These are phyloP conservation scores for Tenualosa ilisha DNA, from an alignment of 2,797 vertebrate genomes.

Conservation along the genomic window DNA sequence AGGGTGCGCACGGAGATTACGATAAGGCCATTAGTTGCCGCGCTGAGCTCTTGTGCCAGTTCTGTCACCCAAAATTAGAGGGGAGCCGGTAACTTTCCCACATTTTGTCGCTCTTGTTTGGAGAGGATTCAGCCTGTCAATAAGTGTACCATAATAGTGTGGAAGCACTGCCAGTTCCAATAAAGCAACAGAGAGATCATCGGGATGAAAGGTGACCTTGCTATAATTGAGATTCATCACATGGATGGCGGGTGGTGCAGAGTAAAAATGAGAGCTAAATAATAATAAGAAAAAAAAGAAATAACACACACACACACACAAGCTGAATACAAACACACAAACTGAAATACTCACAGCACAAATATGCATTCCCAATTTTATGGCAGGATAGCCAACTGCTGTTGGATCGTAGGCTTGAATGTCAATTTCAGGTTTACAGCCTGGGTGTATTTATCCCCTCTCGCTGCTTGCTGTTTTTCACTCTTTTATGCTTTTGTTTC, in stretches of 20 bases:
- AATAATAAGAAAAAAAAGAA: background rate
- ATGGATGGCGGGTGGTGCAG: constrained; percentile 67
- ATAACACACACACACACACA: background rate
- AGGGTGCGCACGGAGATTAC: constrained; percentile 56
- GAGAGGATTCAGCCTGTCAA: constrained; percentile 72
- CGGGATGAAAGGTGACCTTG: constrained; percentile 82
- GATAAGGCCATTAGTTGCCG: constrained; percentile 64
- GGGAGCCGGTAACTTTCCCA: constrained; percentile 56
- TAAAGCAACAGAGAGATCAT: constrained; percentile 76
- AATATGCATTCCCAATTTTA: constrained; percentile 57
- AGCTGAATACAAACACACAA: background rate
- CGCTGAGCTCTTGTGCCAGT: constrained; percentile 58
- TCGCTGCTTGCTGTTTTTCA: constrained; percentile 40
- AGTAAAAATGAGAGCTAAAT: constrained; percentile 59
- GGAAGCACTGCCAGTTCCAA: constrained; percentile 81
- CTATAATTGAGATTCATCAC: constrained; percentile 85
- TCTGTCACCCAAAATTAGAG: constrained; percentile 64
- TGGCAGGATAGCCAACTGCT: constrained; percentile 61
- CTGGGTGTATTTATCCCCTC: constrained; percentile 41
- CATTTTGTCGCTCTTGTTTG: constrained; percentile 65
- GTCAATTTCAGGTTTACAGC: constrained; percentile 60
- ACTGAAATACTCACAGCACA: constrained; percentile 62
- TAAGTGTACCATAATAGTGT: constrained; percentile 76
- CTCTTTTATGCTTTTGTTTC: background rate
- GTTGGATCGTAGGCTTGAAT: constrained; percentile 56